Base-by-base conservation (phyloP, 2,888 invertebrate species). In the Cremastobaeus sp. region DNA sequence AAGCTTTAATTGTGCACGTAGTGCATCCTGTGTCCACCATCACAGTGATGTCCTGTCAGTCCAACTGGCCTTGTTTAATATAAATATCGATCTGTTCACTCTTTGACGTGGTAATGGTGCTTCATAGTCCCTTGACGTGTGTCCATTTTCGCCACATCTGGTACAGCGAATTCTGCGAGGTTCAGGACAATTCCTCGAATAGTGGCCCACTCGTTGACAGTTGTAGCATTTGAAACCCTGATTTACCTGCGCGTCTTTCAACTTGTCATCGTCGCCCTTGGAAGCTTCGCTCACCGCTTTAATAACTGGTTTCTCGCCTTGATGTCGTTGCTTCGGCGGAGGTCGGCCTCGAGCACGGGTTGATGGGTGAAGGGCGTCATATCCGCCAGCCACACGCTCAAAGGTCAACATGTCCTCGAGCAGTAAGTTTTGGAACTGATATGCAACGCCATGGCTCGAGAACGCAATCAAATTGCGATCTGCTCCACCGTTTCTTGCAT, bases 361-460 rank as follows among this genome's bases (percentile, higher is more conserved):
- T 1, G 1, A 21, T 12, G 35, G 35, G 21, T 50, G 35, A 8
- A 35, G n/a, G 1, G 52, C 25, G 17, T 39, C 52, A 12, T 54
- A n/a, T 1, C 15, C 5, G 2, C n/a, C n/a, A 3, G 52, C 52
- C 0, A 54, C 52, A 6, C 52, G 37, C 12, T 55, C 55, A 11
- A 8, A 41, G 4, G 15, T 18, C 8, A 41, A 4, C 30, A 55
- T 28, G 14, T 55, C 55, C 11, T 11, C 9, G 1, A 55, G 12
- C 8, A 41, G 41, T 39, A 57, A 6, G 9, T n/a, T 3, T 34
- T 20, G 0, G 57, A 9, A 11, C 57, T n/a, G 2, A 47, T 14
- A 6, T 59, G 59, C 0, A 59, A 28, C 1, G 45, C 37, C 45
- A 59, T 35, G 0, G 21, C 47, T 25, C 47, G 11, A 1, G 59